Evolutionary conservation across 2,888 invertebrate genomes (phyloP), one percentile per base, ranked within the genome.

Genomic region (Epistrophe eligans): DNA sequence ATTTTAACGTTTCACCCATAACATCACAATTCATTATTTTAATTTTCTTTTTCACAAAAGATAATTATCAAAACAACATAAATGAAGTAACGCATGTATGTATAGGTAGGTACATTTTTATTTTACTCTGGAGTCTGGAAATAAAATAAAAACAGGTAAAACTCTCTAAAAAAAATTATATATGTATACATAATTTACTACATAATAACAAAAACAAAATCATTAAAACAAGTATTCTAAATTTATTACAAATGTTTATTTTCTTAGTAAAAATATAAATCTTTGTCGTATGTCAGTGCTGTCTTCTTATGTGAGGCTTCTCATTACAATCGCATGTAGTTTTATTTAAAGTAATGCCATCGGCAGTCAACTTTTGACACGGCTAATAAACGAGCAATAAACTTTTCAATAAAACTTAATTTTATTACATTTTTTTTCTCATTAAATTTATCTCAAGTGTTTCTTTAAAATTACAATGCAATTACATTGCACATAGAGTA

Each of bases 341-440:
- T 45, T 45, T 64, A 64, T 64, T 45, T 64, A n/a, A 62, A 45
- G 24, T 28, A 28, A n/a, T n/a, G 4, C 17, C 45, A 40, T 45
- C 2, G 19, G 64, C 19, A 45, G 64, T 45, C 28, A 45, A 28
- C 32, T 64, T 48, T 19, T 64, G 64, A 64, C 45, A 45, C 4
- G 24, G n/a, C 45, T 64, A 48, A 64, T 64, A 64, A 64, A 64
- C 10, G 64, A 64, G 64, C 28, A n/a, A 64, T 64, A 64, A 17
- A 64, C 6, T 28, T 32, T 45, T 17, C 32, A 45, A 45, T 64
- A 64, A 45, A 64, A 64, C 28, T 48, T 64, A 32, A 45, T 64
- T 64, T 64, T 45, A 64, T 64, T 64, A 32, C 28, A n/a, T 24
- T 13, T 28, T 43, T 28, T 64, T 64, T 45, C n/a, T 45, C 45